Evolutionary conservation across 2,113 vertebrate genomes (phyloP).

Genomic region (Campylorhamphus procurvoides): DNA sequence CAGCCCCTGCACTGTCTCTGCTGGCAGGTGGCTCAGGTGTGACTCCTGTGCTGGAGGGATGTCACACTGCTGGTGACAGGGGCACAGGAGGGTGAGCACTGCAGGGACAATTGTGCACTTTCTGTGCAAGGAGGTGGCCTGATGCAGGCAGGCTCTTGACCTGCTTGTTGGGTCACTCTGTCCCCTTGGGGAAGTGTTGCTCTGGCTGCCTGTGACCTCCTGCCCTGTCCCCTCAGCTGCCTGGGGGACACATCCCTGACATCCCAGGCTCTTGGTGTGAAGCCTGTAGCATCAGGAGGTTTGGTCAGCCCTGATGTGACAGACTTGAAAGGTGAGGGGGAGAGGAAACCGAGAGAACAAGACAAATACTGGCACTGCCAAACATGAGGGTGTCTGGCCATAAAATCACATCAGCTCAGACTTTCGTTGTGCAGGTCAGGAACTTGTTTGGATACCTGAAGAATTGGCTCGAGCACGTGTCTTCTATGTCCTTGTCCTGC

Average conservation of each 20-base stretch:
- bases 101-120: rapidly evolving
- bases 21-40: rapidly evolving
- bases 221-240: neutral
- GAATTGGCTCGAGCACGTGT: neutral
- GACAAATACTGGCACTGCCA: neutral
- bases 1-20: neutral
- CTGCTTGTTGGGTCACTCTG: neutral
- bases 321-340: neutral
- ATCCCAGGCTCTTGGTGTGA: neutral
- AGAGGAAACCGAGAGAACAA: neutral
- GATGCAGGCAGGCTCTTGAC: neutral
- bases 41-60: neutral
- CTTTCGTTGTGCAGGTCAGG: neutral
- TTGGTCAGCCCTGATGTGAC: conserved; percentile 11
- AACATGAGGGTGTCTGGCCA: neutral
- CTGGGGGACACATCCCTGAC: neutral
- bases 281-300: conserved; percentile 13
- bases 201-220: neutral
- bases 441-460: neutral
- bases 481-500: neutral
- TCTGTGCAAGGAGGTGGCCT: neutral
- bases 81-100: rapidly evolving
- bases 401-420: neutral
- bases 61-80: neutral
- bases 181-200: neutral